A percentile compares a stretch with the other conserved stretches of the same genome.
Evolutionary conservation across 1,140 invertebrate genomes (phyloP).

Genomic region (Drosophila bocqueti): DNA sequence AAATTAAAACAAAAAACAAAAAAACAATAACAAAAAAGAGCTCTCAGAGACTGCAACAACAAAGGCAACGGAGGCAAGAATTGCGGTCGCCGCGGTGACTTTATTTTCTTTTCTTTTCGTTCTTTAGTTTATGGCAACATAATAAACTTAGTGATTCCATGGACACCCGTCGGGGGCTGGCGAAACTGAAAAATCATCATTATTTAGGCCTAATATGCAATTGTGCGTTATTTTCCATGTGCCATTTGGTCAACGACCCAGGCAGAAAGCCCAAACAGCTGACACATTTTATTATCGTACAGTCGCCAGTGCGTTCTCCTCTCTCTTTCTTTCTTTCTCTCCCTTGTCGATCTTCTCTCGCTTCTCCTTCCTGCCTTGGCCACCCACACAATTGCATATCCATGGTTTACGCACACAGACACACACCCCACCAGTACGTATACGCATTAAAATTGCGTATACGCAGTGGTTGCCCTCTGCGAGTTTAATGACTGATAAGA

Average conservation of each 20-base stretch:
- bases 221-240: constrained; percentile 45
- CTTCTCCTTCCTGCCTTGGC: constrained; percentile 20
- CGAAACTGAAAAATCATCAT: constrained; percentile 64
- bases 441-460: constrained; percentile 59
- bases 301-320: constrained; percentile 30
- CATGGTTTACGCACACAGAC: constrained; percentile 10
- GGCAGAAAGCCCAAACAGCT: constrained; percentile 54
- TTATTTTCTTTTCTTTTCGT: constrained; percentile 28
- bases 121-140: constrained; percentile 40
- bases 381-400: constrained; percentile 36
- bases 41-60: constrained; percentile 37
- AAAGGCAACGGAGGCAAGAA: constrained; percentile 13
- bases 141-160: constrained; percentile 48
- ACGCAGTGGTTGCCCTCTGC: constrained; percentile 36
- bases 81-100: constrained; percentile 20
- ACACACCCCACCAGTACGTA: constrained; percentile 24
- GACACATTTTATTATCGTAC: constrained; percentile 63
- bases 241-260: constrained; percentile 42
- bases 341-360: constrained; percentile 5
- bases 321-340: background rate
- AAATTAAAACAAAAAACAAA: constrained; percentile 17
- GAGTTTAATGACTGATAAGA: constrained; percentile 81
- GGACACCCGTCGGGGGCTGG: background rate
- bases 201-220: constrained; percentile 54
- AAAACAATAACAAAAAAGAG: constrained; percentile 19